Base-by-base conservation (phyloP, 1,140 invertebrate species). In the Hylyphantes graminicola region DNA sequence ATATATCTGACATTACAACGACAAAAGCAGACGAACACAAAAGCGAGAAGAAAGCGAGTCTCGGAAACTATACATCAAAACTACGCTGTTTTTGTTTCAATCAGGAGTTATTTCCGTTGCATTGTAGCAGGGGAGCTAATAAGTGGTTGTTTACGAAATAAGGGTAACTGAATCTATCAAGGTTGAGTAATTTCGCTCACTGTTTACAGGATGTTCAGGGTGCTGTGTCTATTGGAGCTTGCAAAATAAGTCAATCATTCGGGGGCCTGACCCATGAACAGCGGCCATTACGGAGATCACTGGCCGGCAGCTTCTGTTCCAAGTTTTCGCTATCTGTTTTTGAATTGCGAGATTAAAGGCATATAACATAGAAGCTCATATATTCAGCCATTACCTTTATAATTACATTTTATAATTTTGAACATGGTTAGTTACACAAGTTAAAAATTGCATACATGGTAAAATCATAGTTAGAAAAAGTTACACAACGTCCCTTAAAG, bases 181-280 rank as follows among this genome's bases (percentile, higher is more conserved):
- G 79, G 79, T 81, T 64, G 55, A 81, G 67, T 81, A 73, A 81
- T 68, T 57, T 59, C 63, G 64, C 35, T 21, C 61, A 73, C 48
- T 81, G 79, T 81, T 81, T 81, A 81, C 79, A 81, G 79, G 79
- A 81, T 81, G 79, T 81, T 73, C 79, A 19, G 35, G 48, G 15
- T 54, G 55, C 35, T 57, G 79, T 81, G 79, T 67, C 57, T 73
- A 81, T 59, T 81, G 68, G 79, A 81, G 79, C 79, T 64, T 81
- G 79, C 79, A 81, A 81, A 81, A 81, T 81, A 81, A 81, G 79
- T 81, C 79, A 81, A 72, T 81, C 79, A 81, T 72, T 53, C 17
- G 54, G 55, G 77, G 17, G 35, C 7, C 13, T 65, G 76, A 35
- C 35, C 61, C 61, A 65, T 80, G 77, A 80, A 70, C 53, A 55